Evolutionary conservation across 2,888 invertebrate species (phyloP), one percentile per base, ranked within the genome.

Genomic region (Sinohyriopsis cumingii): DNA sequence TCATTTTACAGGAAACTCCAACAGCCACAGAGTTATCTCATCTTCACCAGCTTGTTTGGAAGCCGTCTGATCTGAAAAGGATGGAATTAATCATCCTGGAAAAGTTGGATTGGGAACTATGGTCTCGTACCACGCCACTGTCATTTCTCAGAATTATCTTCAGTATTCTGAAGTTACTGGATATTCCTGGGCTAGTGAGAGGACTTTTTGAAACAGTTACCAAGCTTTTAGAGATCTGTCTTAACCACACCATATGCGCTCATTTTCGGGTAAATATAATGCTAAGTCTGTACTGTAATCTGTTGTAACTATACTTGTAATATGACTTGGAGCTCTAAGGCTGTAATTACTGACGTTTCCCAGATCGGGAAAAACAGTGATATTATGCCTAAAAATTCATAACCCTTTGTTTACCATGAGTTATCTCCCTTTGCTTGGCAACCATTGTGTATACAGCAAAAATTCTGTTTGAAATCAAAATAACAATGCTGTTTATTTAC

Each of bases 11-110:
- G 84, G 75, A 76, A 69, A 77, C 81, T 65, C 88, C 87, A 28
- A 78, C 73, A 68, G 81, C 85, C 5, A 70, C 77, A 19, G 83
- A 84, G 65, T 79, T 89, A 24, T 78, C 85, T 19, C 67, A 76
- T 45, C 75, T 87, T 7, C 83, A 86, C 71, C 77, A 84, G 73
- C 81, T 85, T 69, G 81, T 78, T 19, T 87, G 88, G 80, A 85
- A 84, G 65, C 73, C 84, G 9, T 80, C 81, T 24, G 89, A 89
- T 74, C 76, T 89, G 28, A 76, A 79, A 28, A 82, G 86, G 59
- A 89, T 89, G 88, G 88, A 89, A 75, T 76, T 78, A 28, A 78
- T 85, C 45, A 80, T 89, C n/a, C 77, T 87, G 6, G 81, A 84
- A 25, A 86, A 87, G 62, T 79, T 89, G 19, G 75, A 75, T 63